Percentiles rank a stretch among this genome's conserved stretches.
Evolutionary conservation across 2,113 vertebrate species (phyloP).

Genomic region (Miniopterus natalensis): DNA sequence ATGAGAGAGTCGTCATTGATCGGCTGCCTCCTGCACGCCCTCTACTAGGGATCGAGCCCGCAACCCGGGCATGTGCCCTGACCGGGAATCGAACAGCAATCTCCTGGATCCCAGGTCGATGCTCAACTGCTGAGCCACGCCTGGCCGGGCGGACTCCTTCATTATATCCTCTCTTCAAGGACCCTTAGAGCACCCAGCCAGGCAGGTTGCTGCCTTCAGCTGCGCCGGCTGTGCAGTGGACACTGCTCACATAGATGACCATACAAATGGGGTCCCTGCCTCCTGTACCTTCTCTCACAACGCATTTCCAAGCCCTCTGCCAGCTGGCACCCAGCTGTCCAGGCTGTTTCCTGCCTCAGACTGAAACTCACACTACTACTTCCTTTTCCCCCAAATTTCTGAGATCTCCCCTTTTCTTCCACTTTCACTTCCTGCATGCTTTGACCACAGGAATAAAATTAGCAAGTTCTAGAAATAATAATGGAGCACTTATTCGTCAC

Average conservation of each 20-base stretch:
- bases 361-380: slow-evolving; percentile 2
- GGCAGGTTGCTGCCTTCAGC: background rate
- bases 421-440: slow-evolving; percentile 73
- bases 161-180: background rate
- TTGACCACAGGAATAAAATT: slow-evolving; percentile 18
- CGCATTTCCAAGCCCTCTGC: background rate
- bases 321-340: background rate
- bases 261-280: accelerated
- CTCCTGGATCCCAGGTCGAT: no score
- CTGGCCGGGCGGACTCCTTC: no score
- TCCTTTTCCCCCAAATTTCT: slow-evolving; percentile 50
- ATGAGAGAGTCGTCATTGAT: no score
- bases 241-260: background rate
- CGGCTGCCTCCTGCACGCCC: no score
- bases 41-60: no score
- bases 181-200: no score
- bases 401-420: slow-evolving; percentile 6
- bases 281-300: background rate
- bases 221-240: background rate
- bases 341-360: slow-evolving; percentile 4
- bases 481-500: background rate
- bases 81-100: no score
- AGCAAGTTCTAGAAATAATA: background rate
- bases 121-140: no score
- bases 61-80: no score